Base-by-base conservation (phyloP, 2,888 invertebrate genomes). In the Drosophila birchii region DNA sequence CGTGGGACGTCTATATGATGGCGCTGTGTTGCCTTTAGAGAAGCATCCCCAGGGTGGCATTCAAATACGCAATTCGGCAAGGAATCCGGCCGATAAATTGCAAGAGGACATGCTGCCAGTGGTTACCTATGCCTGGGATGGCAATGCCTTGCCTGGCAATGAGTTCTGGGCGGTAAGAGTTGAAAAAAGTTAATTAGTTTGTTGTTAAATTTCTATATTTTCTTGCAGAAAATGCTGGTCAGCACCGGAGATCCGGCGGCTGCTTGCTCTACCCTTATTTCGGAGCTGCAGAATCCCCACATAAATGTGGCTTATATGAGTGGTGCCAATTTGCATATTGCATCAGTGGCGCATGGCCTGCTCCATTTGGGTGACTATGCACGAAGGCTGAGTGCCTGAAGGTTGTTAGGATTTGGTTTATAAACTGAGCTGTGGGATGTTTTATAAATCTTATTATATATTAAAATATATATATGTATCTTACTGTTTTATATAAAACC, bases 91-190 rank as follows among this genome's bases (percentile, higher is more conserved):
- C 0, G 90, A 93, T 0, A 93, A 93, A 64, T 79, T 95, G 57
- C 0, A 5, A 0, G 18, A 76, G 39, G 11, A 76, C 23, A 83
- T 86, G 87, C 34, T 94, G 14, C 91, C 95, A 12, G 94, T 96
- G 1, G 94, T 95, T 32, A 95, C 95, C 0, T 96, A 96, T 81
- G 95, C 96, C 0, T 95, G 95, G 95, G 95, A 96, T 88, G 94
- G 95, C 5, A 96, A 96, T 85, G 94, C 96, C 1, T 93, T 95
- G 64, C 96, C 96, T 1, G 96, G 96, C 55, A 96, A 96, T 81
- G 96, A 96, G 82, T 96, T 95, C 89, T 96, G 96, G 96, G 89
- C 88, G 71, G 94, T 94, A 67, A 91, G 76, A 12, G 11, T 29
- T 0, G 0, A 1, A 6, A 4, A 7, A 1, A 14, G 7, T 1